phyloP scores from a whole-genome alignment of 2,888 invertebrate genomes.

The Prosopocoilus inquinatus region DNA sequence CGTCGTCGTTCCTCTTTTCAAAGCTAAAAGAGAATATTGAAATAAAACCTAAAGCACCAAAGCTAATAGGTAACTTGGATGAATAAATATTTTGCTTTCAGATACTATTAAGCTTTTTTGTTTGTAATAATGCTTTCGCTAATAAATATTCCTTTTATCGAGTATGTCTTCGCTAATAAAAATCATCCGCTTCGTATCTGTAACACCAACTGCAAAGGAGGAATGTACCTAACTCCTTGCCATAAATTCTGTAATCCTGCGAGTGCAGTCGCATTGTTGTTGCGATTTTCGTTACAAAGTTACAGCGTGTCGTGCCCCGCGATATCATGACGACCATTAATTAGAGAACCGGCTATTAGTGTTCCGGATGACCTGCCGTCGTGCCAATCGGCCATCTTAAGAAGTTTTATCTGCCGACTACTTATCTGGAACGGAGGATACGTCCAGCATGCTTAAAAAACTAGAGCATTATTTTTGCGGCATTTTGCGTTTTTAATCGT shows the following conservation, averaged over 20 bases:
- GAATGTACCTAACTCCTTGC: background rate
- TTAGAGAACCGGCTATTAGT: conserved; percentile 34
- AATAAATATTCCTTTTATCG: no score
- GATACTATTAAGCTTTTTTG: no score
- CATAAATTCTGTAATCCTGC: conserved; percentile 3
- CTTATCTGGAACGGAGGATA: conserved; percentile 22
- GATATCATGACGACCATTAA: conserved; percentile 36
- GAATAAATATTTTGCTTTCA: no score
- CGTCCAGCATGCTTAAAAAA: background rate
- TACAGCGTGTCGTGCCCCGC: conserved; percentile 22
- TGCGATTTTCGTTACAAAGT: background rate
- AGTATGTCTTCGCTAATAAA: no score
- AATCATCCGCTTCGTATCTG: no score
- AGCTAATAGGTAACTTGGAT: no score
- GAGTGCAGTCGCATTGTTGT: conserved; percentile 5
- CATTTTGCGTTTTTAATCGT: background rate
- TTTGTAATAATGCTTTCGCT: no score
- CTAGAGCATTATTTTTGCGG: background rate
- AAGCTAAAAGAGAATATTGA: no score
- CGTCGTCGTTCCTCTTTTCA: no score
- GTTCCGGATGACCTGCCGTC: conserved; percentile 37
- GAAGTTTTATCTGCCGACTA: conserved; percentile 32
- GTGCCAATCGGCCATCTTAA: conserved; percentile 30
- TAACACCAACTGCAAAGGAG: background rate
- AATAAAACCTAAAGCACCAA: no score